Conservation (phyloP, 2,888 invertebrate species). For the Leptinotarsa juncta region DNA sequence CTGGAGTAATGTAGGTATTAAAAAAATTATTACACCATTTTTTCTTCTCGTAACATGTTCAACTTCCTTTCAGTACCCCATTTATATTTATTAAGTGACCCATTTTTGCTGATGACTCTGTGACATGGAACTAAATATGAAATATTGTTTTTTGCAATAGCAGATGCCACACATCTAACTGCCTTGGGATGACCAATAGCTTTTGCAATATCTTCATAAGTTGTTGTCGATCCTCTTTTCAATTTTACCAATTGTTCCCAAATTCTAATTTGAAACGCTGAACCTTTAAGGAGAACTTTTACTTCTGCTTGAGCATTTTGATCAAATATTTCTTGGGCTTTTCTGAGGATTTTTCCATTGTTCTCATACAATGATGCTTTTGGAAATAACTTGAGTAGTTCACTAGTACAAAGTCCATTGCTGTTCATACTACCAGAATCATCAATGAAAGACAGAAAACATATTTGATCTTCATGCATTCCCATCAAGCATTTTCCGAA, state of each 20-base stretch:
- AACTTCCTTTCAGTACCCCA: conserved; percentile 58
- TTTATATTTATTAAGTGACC: conserved; percentile 57
- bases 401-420: conserved; percentile 4
- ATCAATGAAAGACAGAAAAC: conserved; percentile 52
- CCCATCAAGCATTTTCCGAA: conserved; percentile 57
- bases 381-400: conserved; percentile 54
- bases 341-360: conserved; percentile 42
- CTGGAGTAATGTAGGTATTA: neutral
- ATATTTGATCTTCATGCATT: conserved; percentile 50
- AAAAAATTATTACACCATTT: conserved; percentile 39
- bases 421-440: conserved; percentile 40
- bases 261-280: conserved; percentile 59
- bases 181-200: conserved; percentile 59
- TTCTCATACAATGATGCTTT: conserved; percentile 52
- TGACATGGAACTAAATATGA: conserved; percentile 63
- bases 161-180: conserved; percentile 61
- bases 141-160: conserved; percentile 61
- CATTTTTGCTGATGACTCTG: conserved; percentile 59
- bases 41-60: conserved; percentile 57
- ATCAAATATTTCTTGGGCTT: conserved; percentile 38
- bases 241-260: conserved; percentile 59
- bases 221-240: conserved; percentile 56
- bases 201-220: conserved; percentile 59
- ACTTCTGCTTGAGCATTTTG: conserved; percentile 41
- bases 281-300: conserved; percentile 57